Conservation (phyloP, 2,797 vertebrate species). For the Sorex maritimensis region DNA sequence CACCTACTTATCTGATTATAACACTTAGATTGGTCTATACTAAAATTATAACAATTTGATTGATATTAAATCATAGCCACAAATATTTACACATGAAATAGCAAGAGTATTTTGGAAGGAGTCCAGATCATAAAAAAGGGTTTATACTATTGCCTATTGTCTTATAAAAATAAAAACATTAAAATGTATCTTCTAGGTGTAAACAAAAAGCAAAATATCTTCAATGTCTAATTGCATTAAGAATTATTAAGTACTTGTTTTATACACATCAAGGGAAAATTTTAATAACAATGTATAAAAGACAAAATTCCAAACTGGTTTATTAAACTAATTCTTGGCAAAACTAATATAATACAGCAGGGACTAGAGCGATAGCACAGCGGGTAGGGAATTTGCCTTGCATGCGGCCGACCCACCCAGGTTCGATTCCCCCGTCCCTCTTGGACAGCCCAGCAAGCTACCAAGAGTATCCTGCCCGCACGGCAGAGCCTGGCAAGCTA, state of each 20-base stretch:
- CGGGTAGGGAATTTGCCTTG: no score
- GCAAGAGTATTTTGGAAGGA: neutral
- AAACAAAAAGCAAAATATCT: neutral
- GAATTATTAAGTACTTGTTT: constrained; percentile 48
- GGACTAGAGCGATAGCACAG: no score
- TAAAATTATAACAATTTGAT: neutral
- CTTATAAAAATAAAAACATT: constrained; percentile 33
- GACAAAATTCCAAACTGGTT: constrained; percentile 10
- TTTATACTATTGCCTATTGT: constrained; percentile 40
- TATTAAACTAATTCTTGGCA: constrained; percentile 33
- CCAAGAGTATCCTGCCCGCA: no score
- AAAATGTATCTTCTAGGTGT: constrained; percentile 3
- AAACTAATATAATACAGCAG: neutral
- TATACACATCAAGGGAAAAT: constrained; percentile 9
- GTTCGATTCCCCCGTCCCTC: no score
- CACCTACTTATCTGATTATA: neutral
- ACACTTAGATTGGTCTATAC: neutral
- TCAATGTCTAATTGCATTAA: neutral
- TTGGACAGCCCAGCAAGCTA: no score
- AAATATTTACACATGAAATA: neutral
- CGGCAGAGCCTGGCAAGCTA: no score
- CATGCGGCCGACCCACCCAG: no score
- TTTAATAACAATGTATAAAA: neutral
- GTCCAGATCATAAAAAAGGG: neutral
- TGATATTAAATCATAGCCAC: no score